Evolutionary conservation across 2,113 vertebrate genomes (phyloP), one percentile per base, ranked within the genome.

Genomic region (Oncorhynchus mykiss): DNA sequence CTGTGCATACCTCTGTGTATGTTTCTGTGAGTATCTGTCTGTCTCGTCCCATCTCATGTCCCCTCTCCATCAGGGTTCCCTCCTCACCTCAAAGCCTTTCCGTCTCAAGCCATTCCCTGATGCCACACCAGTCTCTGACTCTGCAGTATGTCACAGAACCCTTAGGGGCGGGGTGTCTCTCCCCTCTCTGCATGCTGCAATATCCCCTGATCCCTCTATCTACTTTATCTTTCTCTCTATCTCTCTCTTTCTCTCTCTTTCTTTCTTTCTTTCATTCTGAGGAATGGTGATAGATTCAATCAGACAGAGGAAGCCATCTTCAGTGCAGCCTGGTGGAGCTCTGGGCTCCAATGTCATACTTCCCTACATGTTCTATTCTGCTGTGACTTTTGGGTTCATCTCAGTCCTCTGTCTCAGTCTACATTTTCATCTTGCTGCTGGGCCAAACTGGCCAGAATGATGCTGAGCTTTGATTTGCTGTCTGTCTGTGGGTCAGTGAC

Each of bases 21-120:
- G 70, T 68, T 57, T 72, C 49, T 74, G 54, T 45, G 45, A 48
- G 24, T 76, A 45, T 85, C 54, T 87, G 62, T 84, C 49, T 78
- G 48, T 87, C 82, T 74, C 82, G 87, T 90, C 86, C 92, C 88
- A 93, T 90, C 85, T 91, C 91, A 91, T 91, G 84, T 92, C 88
- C 89, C 95, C 87, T 95, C 90, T 95, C 92, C 93, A 95, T 95
- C 93, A 96, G 95, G 95, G 92, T 78, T 89, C 86, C 87, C 89
- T 94, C 90, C 86, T 93, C 92, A 91, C 89, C 91, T 45, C 39
- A 12, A 93, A 94, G 94, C 88, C 87, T 87, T 14, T 54, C 51
- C 88, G 91, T 89, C 92, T 89, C 90, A 93, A 94, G 94, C 93
- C 90, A 83, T 93, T 92, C 85, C 90, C 93, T 83, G 94, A 95